These are phyloP conservation scores for Sialia sialis DNA, from an alignment of 2,113 vertebrate genomes.

Conservation along the genomic window DNA sequence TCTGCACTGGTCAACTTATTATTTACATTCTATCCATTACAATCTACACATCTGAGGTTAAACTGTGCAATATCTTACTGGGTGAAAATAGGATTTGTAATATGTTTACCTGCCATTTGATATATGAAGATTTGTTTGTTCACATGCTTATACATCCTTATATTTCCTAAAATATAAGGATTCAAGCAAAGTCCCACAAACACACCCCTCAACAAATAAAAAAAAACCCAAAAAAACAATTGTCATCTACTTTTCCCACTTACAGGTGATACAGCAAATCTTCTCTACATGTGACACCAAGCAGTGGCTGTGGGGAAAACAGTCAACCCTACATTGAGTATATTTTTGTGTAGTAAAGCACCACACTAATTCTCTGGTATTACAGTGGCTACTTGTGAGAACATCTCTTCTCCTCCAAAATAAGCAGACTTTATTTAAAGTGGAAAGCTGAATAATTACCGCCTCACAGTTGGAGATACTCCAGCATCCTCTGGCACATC, in stretches of 20 bases:
- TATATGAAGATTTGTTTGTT: not conserved
- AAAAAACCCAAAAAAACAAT: not conserved
- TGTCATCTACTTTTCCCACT: not conserved
- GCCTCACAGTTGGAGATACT: not conserved
- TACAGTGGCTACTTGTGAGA: not conserved
- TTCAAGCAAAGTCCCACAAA: not conserved
- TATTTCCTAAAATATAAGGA: not conserved
- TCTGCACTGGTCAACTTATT: not conserved
- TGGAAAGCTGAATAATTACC: not conserved
- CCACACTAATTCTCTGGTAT: not conserved
- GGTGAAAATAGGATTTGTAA: not conserved
- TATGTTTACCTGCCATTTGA: not conserved
- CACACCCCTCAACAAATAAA: not conserved
- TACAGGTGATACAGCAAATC: not conserved
- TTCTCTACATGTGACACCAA: not conserved
- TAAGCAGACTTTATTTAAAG: not conserved
- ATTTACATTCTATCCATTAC: not conserved
- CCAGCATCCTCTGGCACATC: not conserved
- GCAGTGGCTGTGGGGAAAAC: not conserved
- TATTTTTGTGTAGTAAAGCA: not conserved
- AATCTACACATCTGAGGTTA: not conserved
- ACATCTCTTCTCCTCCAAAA: not conserved
- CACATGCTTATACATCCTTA: too few relatives aligned
- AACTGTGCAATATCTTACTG: not conserved
- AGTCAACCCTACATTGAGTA: rapidly evolving